Evolutionary conservation across 2,888 invertebrate genomes (phyloP), one percentile per base, ranked within the genome.

Genomic region (Horisme vitalbata): DNA sequence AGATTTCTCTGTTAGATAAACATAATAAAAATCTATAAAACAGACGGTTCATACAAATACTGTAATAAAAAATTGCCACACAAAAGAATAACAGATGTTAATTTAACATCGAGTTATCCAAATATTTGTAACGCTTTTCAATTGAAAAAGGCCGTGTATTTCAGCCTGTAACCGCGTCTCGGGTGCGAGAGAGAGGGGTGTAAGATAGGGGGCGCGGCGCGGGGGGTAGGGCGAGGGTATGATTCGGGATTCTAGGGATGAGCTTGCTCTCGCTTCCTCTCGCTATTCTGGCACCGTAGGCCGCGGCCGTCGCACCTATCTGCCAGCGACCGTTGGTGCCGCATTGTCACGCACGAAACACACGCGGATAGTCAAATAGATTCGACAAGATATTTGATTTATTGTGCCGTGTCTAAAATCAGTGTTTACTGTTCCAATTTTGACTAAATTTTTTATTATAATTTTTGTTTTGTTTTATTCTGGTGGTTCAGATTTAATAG

Each of bases 231-330:
- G 75, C 76, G 83, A 85, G 79, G 88, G 84, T 82, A 83, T 83
- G 89, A 80, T 86, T 86, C 79, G 88, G 90, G 83, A 88, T 85
- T 77, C 84, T 87, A 85, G 91, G 91, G 84, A 91, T 92, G 91
- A 86, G 87, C 81, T 77, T 78, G 76, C 71, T 85, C 88, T 86
- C 86, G 81, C 85, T 87, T 87, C 81, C 83, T 83, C 87, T 80
- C 86, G 83, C 83, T 89, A 89, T 79, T 88, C 79, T 77, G 79
- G 83, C 77, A 77, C 77, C 75, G 88, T 72, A 70, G 86, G 89
- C 71, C 79, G 84, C 80, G 79, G 80, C 67, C 74, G 79, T 58
- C 83, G 75, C 83, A 86, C 87, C 79, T 75, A 70, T 66, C 71
- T 57, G 41, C 50, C 32, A 34, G 2, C 27, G 50, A 24, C 44